These are phyloP conservation scores for Hemiprocne comata DNA, from an alignment of 2,113 vertebrate genomes.

Conservation along the genomic window DNA sequence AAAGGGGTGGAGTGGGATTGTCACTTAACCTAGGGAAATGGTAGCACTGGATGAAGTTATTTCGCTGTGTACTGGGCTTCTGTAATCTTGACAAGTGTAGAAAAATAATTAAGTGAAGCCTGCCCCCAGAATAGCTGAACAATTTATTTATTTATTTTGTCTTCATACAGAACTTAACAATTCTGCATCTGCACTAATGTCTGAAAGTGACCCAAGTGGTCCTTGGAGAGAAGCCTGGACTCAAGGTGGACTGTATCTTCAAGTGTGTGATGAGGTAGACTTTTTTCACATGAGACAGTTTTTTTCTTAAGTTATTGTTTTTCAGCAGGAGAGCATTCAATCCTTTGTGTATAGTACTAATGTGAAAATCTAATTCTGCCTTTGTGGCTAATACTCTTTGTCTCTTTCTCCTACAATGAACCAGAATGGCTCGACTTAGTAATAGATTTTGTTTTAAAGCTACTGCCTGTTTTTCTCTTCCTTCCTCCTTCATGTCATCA, in stretches of 20 bases:
- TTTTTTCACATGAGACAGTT: neutral
- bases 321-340: neutral
- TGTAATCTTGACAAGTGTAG: neutral
- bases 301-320: neutral
- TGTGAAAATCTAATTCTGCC: neutral
- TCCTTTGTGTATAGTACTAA: neutral
- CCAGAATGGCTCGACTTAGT: neutral
- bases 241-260: neutral
- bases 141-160: neutral
- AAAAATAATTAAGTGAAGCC: neutral
- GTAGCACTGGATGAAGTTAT: neutral
- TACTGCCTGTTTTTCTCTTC: slow-evolving; percentile 18
- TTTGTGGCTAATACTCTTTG: neutral
- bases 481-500: slow-evolving; percentile 54
- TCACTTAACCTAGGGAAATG: neutral
- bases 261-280: neutral
- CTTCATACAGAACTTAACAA: neutral
- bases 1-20: neutral
- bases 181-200: neutral
- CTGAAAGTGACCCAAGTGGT: neutral
- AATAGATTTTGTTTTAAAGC: slow-evolving; percentile 54
- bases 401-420: neutral
- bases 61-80: neutral
- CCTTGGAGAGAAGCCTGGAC: neutral
- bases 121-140: neutral